Evolutionary conservation across 1,140 invertebrate genomes (phyloP), one percentile per base, ranked within the genome.

Genomic region (Hylaeus volcanicus): DNA sequence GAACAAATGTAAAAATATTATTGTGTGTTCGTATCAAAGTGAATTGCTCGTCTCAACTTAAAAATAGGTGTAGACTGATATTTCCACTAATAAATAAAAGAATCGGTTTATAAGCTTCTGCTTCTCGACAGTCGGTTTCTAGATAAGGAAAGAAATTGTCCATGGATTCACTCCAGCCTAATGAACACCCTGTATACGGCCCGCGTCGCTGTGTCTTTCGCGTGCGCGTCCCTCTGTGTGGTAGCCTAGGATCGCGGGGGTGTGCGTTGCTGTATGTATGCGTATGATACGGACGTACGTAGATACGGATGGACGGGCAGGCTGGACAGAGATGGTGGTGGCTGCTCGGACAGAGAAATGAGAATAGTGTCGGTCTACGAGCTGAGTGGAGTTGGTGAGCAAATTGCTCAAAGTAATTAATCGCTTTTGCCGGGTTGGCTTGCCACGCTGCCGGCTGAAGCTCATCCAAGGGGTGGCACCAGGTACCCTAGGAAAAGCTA

Each of bases 341-440:
- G 76, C 87, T 82, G 81, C 84, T 79, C 78, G 85, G 81, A 88
- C 86, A 89, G 90, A 90, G 90, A 91, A 92, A 92, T 92, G 91
- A 92, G 91, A 92, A 92, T 92, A 92, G 91, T 91, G 90, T 92
- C 90, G 90, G 91, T 92, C 90, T 89, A 89, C 89, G 91, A 91
- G 90, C 88, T 90, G 91, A 91, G 91, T 91, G 89, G 90, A 92
- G 91, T 92, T 92, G 91, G 89, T 91, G 91, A 92, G 91, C 91
- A 92, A 92, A 92, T 92, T 92, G 91, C 91, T 92, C 91, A 92
- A 92, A 92, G 91, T 92, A 92, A 92, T 92, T 92, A 92, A 92
- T 92, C 91, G 91, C 91, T 92, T 92, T 92, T 92, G 89, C 90
- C 89, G 91, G 89, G 90, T 90, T 90, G 89, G 89, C 88, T 91